Evolutionary conservation across 1,140 invertebrate genomes (phyloP), one percentile per base, ranked within the genome.

Genomic region (Anoplolepis gracilipes): DNA sequence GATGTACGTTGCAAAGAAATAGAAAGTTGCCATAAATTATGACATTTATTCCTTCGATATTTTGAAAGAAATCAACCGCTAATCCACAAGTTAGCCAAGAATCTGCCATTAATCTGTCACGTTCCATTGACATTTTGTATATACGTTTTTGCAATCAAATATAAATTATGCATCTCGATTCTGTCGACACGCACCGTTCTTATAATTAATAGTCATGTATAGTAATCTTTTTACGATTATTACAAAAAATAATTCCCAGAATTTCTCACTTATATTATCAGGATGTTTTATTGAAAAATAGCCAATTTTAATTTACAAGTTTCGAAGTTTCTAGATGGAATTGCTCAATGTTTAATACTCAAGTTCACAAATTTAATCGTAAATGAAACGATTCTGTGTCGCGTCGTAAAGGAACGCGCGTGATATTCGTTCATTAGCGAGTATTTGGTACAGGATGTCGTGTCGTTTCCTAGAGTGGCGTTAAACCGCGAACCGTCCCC

Each of bases 361-460:
- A 39, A 10, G 16, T 28, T 70, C 16, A 25, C 25, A 36, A 57
- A 46, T 46, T 82, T 82, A 59, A 82, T 42, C 36, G n/a, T 28
- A 28, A 13, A 33, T 28, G 19, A 59, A 72, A 16, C 7, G 19
- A 22, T 61, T 61, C 22, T 69, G 39, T 65, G 25, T 57, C 49
- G 49, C 11, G 30, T 72, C 77, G 59, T 28, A 19, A 87, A 85
- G 19, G 64, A 53, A 85, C 59, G 46, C 65, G 92, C 93, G 92
- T 93, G 92, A 93, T 92, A 76, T 86, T 85, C 89, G 70, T 79
- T 88, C 78, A 88, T 94, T 93, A 93, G 86, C 76, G 86, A 88
- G 86, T 93, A 93, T 92, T 93, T 92, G 92, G 91, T 92, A 87
- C 92, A 93, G 93, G 93, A 94, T 93, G 88, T 94, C 90, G 90